Evolutionary conservation across 1,140 invertebrate genomes (phyloP), one percentile per base, ranked within the genome.

Genomic region (Pinna nobilis): DNA sequence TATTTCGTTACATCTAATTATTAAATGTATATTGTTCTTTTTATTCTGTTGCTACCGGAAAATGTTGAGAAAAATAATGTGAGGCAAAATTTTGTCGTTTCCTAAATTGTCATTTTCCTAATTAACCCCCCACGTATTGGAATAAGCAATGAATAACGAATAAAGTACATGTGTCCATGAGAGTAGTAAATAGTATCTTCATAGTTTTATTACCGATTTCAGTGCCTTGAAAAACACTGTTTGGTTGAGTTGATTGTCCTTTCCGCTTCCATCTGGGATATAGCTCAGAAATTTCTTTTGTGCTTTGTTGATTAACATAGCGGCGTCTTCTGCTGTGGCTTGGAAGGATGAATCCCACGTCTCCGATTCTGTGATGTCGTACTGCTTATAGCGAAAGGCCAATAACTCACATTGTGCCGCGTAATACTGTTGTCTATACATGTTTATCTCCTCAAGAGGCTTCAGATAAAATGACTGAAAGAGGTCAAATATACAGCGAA

Each of bases 381-480:
- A n/a, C n/a, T n/a, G n/a, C n/a, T n/a, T 79, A 68, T 85, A 84
- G 6, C 85, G 79, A 57, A 80, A 87, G 7, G 85, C 84, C 18
- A 82, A 70, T 15, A 87, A 53, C 20, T 80, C 61, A 70, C 82
- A 82, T 35, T 74, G 75, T 0, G 81, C 82, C 3, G 78, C 74
- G 51, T 78, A 85, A 7, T 84, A 70, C 9, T 79, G 77, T 9
- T 82, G 73, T 39, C 76, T 55, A 70, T 82, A 84, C 78, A 85
- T 77, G 60, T 81, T 81, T 55, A 81, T 81, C 37, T 84, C 75
- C 3, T 74, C 71, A 20, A 86, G 67, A 3, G 82, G 79, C 59
- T 79, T 39, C 1, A 83, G 68, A 44, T 72, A 74, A 25, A 59
- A 55, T 39, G 30, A 20, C 51, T 55, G 50, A 20, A 20, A 59